Conservation (phyloP, 2,113 vertebrate species). For the Vulpes ferrilata region DNA sequence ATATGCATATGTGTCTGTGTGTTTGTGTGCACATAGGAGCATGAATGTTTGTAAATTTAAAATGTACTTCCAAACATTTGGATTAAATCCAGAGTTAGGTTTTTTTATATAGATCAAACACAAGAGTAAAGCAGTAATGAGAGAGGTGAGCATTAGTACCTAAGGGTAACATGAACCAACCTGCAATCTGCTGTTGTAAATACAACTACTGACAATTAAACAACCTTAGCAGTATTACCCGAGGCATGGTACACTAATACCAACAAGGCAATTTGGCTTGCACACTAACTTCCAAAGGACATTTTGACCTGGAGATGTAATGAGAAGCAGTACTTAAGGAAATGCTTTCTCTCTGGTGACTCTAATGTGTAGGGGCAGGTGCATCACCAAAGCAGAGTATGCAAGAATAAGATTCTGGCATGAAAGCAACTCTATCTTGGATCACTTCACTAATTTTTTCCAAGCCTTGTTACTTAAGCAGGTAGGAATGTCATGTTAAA, state of each 20-base stretch:
- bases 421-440: constrained; percentile 54
- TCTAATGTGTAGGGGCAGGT: constrained; percentile 62
- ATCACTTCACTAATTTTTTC: constrained; percentile 57
- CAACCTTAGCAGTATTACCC: background rate
- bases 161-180: background rate
- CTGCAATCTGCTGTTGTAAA: background rate
- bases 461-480: constrained; percentile 81
- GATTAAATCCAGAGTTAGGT: background rate
- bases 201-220: background rate
- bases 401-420: constrained; percentile 71
- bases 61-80: background rate
- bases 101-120: background rate
- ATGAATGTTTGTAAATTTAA: background rate
- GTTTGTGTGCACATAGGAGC: background rate
- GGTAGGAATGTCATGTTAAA: constrained; percentile 82
- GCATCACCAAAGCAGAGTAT: constrained; percentile 52
- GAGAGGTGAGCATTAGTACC: background rate
- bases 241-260: background rate
- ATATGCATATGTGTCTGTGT: background rate
- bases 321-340: constrained; percentile 45
- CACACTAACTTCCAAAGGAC: background rate
- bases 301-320: constrained; percentile 55
- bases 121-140: background rate
- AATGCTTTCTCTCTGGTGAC: background rate
- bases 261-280: background rate